These are phyloP conservation scores for Spongia lamella DNA, from an alignment of 37 sponge, comb jelly and placozoan species.

Conservation along the genomic window DNA sequence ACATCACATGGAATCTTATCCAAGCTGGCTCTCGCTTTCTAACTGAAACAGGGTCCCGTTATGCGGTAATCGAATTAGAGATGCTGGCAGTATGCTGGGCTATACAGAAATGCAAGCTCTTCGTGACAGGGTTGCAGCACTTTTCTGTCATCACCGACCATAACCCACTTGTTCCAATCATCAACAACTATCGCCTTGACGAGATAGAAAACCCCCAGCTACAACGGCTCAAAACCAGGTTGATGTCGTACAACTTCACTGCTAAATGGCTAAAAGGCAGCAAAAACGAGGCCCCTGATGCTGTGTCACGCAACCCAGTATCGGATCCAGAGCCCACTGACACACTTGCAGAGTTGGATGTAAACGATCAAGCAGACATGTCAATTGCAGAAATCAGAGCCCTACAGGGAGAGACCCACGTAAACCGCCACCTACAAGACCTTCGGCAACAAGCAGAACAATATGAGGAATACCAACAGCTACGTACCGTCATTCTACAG, in stretches of 20 bases:
- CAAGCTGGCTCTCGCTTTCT: constrained; percentile 44
- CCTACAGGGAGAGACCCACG: neutral
- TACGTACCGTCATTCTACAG: neutral
- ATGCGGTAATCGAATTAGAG: constrained; percentile 50
- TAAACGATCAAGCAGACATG: neutral
- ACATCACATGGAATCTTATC: constrained; percentile 4
- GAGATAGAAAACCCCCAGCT: constrained; percentile 58
- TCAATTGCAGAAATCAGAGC: constrained; percentile 21
- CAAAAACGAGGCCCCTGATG: constrained; percentile 32
- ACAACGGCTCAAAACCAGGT: constrained; percentile 23
- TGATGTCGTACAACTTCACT: constrained; percentile 48
- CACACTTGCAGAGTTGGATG: neutral
- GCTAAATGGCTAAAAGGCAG: constrained; percentile 33
- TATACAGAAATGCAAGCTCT: constrained; percentile 27
- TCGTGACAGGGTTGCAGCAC: constrained; percentile 35
- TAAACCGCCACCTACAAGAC: neutral
- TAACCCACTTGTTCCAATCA: too few relatives aligned
- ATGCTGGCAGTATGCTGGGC: constrained; percentile 46
- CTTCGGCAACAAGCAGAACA: constrained; percentile 5
- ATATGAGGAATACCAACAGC: constrained; percentile 17
- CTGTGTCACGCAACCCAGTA: constrained; percentile 19
- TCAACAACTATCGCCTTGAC: too few relatives aligned
- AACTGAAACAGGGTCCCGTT: constrained; percentile 26
- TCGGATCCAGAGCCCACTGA: constrained; percentile 3
- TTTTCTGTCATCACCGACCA: constrained; percentile 43